Base-by-base conservation (phyloP, 2,888 invertebrate genomes). In the Eupithecia tripunctaria region DNA sequence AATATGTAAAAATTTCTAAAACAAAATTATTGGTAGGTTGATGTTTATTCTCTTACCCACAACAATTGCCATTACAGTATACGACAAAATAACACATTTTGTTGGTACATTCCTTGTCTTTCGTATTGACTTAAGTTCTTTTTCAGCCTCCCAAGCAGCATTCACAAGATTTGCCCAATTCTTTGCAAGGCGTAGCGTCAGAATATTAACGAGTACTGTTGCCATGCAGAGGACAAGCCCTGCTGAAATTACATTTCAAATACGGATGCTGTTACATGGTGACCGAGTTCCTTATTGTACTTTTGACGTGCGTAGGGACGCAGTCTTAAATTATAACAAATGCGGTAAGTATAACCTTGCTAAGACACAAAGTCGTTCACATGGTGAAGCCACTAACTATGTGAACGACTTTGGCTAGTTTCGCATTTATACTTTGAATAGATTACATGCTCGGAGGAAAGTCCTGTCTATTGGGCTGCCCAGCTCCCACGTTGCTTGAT, bases 111-210 rank as follows among this genome's bases (percentile, higher is more conserved):
- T 63, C 1, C 12, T 36, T 0, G 62, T 32, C 62, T 29, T 29
- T 27, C 62, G 18, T n/a, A 63, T 63, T 32, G 32, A 27, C 12
- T n/a, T 12, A 18, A 63, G 62, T 12, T 15, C 62, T n/a, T 12
- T 63, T 5, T 63, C 62, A 2, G 62, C 12, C n/a, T 63, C n/a
- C 62, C 62, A 63, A 18, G 62, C 62, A 8, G 62, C 36, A n/a
- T 63, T 29, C 62, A 63, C 4, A 2, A 63, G 62, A 36, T n/a
- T 12, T 5, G 62, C 12, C 62, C 62, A 63, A n/a, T 63, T 27
- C 5, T 21, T 36, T 32, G 62, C 36, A n/a, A 63, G n/a, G n/a
- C 62, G n/a, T 12, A 63, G 7, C 32, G 36, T 36, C n/a, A 63
- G 36, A 18, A 63, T 10, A n/a, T 36, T 36, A 5, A 5, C 5